A percentile compares a stretch with the other conserved stretches of the same genome.
Conservation (phyloP, 2,888 invertebrate genomes). For the Drosophila nigricruria region DNA sequence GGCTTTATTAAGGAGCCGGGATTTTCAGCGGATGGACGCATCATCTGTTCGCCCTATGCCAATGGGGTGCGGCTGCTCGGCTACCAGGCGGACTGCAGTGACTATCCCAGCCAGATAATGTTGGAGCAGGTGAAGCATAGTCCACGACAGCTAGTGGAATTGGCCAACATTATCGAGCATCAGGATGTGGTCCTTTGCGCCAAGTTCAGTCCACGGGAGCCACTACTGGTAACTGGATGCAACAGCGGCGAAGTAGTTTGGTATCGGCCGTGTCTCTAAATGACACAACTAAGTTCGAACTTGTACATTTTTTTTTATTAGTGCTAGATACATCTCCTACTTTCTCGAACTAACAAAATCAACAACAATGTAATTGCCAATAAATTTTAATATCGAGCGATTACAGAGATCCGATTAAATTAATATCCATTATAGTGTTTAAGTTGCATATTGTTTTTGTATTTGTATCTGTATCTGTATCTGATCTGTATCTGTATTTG, state of each 20-base stretch:
- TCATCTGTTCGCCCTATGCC: constrained; percentile 96
- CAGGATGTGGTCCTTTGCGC: constrained; percentile 94
- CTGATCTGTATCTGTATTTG: neutral
- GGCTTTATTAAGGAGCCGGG: constrained; percentile 97
- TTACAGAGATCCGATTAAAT: constrained; percentile 51
- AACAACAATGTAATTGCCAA: constrained; percentile 23
- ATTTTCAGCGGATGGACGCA: constrained; percentile 95
- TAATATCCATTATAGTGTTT: constrained; percentile 37
- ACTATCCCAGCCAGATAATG: constrained; percentile 87
- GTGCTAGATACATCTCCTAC: constrained; percentile 12
- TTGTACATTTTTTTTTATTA: constrained; percentile 22
- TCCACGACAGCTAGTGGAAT: constrained; percentile 86
- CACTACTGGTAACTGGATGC: constrained; percentile 95
- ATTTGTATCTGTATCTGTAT: constrained; percentile 12
- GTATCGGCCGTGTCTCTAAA: constrained; percentile 89
- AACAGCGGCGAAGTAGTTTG: constrained; percentile 94
- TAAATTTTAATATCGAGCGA: constrained; percentile 23
- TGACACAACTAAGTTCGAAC: neutral
- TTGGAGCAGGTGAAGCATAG: constrained; percentile 86
- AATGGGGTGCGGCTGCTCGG: constrained; percentile 94
- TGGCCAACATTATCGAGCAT: constrained; percentile 90
- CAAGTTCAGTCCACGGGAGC: constrained; percentile 95
- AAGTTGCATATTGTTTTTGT: constrained; percentile 19
- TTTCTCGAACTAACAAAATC: constrained; percentile 9
- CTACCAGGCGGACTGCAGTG: constrained; percentile 91